A percentile compares a stretch with the other conserved stretches of the same genome.
These are phyloP conservation scores for Vandiemenella viatica DNA, from an alignment of 2,888 invertebrate species.

Conservation along the genomic window DNA sequence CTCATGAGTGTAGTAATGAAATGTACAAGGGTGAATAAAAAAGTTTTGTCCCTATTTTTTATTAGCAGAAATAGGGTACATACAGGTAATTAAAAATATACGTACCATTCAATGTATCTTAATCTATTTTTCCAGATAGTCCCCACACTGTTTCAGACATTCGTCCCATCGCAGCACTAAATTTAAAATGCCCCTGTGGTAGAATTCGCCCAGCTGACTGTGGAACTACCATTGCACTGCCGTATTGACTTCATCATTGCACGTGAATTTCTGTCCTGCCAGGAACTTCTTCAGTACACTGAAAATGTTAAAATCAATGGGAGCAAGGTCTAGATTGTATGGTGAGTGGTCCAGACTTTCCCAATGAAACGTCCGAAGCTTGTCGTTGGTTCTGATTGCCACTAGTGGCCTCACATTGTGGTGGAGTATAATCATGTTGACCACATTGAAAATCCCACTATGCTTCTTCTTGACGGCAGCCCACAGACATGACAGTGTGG, in stretches of 20 bases:
- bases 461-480: not conserved
- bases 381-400: not conserved
- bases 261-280: too few relatives aligned
- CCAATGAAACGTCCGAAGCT: slow-evolving; percentile 1
- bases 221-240: not conserved
- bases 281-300: slow-evolving; percentile 1
- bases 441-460: slow-evolving; percentile 1
- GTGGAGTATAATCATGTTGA: not conserved
- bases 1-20: too few relatives aligned
- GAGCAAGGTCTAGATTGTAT: not conserved
- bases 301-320: slow-evolving; percentile 1
- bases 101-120: too few relatives aligned
- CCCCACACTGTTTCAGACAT: too few relatives aligned
- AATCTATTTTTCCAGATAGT: too few relatives aligned
- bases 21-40: too few relatives aligned
- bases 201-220: not conserved
- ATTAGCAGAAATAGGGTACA: too few relatives aligned
- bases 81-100: too few relatives aligned
- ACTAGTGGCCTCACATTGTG: slow-evolving; percentile 3
- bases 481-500: not conserved
- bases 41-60: too few relatives aligned
- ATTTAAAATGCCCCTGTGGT: not conserved
- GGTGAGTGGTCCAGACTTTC: slow-evolving; percentile 1
- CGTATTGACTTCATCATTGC: not conserved
- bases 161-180: not conserved